Conservation (phyloP, 2,888 invertebrate genomes). For the Eremobia ochroleuca region DNA sequence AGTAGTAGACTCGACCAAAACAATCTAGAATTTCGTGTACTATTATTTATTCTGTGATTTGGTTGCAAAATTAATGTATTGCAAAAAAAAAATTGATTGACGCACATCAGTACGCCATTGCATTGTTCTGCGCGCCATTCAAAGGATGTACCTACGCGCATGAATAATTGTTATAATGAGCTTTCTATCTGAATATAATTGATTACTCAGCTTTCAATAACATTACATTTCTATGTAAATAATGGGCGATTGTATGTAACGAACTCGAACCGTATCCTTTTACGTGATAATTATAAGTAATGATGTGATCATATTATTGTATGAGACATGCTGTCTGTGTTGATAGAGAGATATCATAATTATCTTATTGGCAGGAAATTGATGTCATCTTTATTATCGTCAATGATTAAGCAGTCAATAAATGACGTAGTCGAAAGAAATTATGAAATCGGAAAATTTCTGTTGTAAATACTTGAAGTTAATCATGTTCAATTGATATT, state of each 20-base stretch:
- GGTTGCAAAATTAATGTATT: not conserved
- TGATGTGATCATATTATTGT: constrained; percentile 18
- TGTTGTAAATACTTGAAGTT: not conserved
- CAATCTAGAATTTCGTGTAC: constrained; percentile 1
- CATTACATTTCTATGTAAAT: constrained; percentile 34
- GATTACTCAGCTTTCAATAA: constrained; percentile 44
- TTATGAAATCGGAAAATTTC: not conserved
- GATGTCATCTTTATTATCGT: constrained; percentile 30
- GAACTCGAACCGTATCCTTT: constrained; percentile 19
- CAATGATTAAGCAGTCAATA: not conserved
- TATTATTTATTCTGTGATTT: too few relatives aligned
- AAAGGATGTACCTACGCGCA: constrained; percentile 40
- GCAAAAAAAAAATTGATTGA: constrained; percentile 7
- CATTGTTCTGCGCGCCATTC: constrained; percentile 45
- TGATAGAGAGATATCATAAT: not conserved
- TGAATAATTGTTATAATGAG: constrained; percentile 53
- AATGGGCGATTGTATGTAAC: constrained; percentile 1
- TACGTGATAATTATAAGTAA: constrained; percentile 34
- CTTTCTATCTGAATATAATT: constrained; percentile 57
- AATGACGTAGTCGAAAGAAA: not conserved
- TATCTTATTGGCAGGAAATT: constrained; percentile 6
- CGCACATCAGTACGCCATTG: constrained; percentile 25
- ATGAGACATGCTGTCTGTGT: constrained; percentile 39
- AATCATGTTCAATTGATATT: not conserved
- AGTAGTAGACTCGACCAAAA: not conserved